phyloP scores from a whole-genome alignment of 2,113 vertebrate species.

The Budorcas taxicolor region DNA sequence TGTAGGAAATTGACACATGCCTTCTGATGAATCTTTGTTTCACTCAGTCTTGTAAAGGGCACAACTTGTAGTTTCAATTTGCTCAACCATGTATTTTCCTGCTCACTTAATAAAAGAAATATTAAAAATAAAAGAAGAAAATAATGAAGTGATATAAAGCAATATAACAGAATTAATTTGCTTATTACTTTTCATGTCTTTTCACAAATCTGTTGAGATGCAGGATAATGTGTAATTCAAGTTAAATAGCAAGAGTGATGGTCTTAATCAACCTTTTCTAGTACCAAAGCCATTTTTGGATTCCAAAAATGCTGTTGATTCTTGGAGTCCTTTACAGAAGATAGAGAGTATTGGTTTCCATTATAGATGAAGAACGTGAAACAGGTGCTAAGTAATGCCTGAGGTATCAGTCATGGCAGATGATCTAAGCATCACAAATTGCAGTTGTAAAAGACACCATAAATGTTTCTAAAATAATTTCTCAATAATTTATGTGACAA shows the following conservation, averaged over 20 bases:
- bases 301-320: neutral
- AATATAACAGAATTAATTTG: neutral
- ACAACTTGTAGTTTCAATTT: constrained; percentile 41
- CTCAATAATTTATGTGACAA: neutral
- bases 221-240: neutral
- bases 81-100: constrained; percentile 62
- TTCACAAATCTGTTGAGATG: neutral
- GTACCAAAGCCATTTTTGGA: neutral
- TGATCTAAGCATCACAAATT: neutral
- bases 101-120: constrained; percentile 63
- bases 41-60: constrained; percentile 53
- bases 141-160: constrained; percentile 34
- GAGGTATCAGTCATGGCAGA: neutral
- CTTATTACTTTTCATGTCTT: constrained; percentile 20
- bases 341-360: neutral
- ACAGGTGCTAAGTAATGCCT: neutral
- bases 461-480: neutral
- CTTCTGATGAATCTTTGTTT: constrained; percentile 44
- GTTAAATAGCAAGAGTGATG: neutral
- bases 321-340: neutral
- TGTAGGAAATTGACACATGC: constrained; percentile 45
- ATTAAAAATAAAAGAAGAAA: constrained; percentile 48
- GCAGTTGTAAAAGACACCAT: neutral
- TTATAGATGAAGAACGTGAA: neutral
- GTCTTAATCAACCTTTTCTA: constrained; percentile 3